These are phyloP conservation scores for Hermaeophaga mercurialis DNA, from an alignment of 2,888 invertebrate genomes.

Conservation along the genomic window DNA sequence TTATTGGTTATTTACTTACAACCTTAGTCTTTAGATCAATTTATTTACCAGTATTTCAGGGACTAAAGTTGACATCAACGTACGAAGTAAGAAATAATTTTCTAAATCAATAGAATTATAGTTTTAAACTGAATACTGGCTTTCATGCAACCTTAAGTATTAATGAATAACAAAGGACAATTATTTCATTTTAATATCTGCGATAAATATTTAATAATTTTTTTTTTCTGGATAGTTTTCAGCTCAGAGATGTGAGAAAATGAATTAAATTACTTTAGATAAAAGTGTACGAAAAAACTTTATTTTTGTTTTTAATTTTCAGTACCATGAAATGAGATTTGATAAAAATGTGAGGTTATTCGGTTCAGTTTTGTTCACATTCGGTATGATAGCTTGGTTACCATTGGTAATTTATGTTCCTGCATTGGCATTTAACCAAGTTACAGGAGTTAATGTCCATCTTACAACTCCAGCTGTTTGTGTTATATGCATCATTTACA, in stretches of 20 bases:
- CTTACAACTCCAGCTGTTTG: conserved; percentile 82
- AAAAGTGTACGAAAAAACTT: too few species aligned
- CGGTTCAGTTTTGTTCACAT: conserved; percentile 39
- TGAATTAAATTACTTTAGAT: too few species aligned
- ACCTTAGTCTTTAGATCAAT: conserved; percentile 37
- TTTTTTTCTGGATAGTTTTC: too few species aligned
- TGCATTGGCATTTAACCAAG: conserved; percentile 55
- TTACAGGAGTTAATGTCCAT: conserved; percentile 83
- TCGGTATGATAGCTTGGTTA: conserved; percentile 69
- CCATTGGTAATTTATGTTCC: conserved; percentile 44
- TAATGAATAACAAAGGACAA: too few species aligned
- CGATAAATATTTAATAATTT: too few species aligned
- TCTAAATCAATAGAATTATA: neutral
- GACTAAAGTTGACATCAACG: conserved; percentile 71
- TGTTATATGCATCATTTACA: conserved; percentile 84
- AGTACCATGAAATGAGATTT: conserved; percentile 43
- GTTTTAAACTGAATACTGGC: too few species aligned
- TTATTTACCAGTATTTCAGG: conserved; percentile 45
- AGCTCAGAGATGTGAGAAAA: too few species aligned
- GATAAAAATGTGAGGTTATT: conserved; percentile 41
- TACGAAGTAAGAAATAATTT: conserved; percentile 67
- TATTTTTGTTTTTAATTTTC: conserved; percentile 53
- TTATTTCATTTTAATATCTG: too few species aligned
- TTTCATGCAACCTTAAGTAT: too few species aligned
- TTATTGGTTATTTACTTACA: conserved; percentile 60